phyloP scores from a whole-genome alignment of 2,888 invertebrate species.

The Yponomeuta cagnagella region DNA sequence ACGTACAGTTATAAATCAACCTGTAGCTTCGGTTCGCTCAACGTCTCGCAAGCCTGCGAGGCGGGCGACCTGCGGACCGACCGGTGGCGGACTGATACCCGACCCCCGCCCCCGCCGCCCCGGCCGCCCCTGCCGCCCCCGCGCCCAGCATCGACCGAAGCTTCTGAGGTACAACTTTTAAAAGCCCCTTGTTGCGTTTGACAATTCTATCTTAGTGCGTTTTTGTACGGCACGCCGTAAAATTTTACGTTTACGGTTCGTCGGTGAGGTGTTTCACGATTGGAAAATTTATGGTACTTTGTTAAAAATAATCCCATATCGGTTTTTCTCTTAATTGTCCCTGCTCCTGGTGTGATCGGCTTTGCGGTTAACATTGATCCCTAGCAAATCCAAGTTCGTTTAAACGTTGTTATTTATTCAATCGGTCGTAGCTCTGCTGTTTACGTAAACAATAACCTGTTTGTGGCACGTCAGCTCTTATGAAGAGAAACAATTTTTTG shows the following conservation, averaged over 20 bases:
- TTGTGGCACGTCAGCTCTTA: no score
- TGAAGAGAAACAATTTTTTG: no score
- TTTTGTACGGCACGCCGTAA: conserved; percentile 22
- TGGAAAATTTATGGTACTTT: no score
- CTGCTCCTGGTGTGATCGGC: no score
- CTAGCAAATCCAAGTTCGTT: no score
- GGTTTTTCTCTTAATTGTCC: no score
- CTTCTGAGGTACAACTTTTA: conserved; percentile 29
- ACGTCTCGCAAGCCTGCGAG: not conserved
- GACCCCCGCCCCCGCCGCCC: conserved; percentile 5
- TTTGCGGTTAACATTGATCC: no score
- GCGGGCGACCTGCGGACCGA: conserved; percentile 11
- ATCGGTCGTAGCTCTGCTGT: no score
- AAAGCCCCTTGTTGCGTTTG: conserved; percentile 45
- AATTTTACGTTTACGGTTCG: not conserved
- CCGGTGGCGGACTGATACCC: conserved; percentile 6
- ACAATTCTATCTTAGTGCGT: conserved; percentile 46
- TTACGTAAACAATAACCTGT: no score
- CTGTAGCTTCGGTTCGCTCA: conserved; percentile 7
- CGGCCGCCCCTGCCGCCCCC: not conserved
- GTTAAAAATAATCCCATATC: no score
- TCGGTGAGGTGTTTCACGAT: no score
- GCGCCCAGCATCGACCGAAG: conserved; percentile 12
- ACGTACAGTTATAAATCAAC: conserved; percentile 7
- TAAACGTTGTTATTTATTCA: no score